These are phyloP conservation scores for Drosophila macrothrix DNA, from an alignment of 2,888 invertebrate species.

Conservation along the genomic window DNA sequence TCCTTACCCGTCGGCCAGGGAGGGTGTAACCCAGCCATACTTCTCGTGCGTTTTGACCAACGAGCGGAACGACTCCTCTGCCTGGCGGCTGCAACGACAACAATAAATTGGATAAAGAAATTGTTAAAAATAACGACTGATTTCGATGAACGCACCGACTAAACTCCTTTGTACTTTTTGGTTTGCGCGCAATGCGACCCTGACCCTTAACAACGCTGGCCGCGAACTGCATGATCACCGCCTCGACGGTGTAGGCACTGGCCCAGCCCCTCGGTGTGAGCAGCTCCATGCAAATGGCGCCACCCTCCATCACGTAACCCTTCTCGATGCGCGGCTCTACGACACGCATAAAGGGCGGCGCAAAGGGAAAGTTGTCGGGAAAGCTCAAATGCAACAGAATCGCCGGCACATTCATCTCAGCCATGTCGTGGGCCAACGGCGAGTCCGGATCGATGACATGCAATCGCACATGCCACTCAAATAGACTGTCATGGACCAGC, in stretches of 20 bases:
- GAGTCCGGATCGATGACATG: conserved; percentile 94
- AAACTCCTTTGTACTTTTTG: conserved; percentile 92
- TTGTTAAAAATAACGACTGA: not conserved
- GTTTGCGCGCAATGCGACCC: conserved; percentile 92
- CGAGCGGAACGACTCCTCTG: conserved; percentile 95
- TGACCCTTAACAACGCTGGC: conserved; percentile 95
- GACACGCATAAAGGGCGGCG: conserved; percentile 93
- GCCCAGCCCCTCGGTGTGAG: conserved; percentile 95
- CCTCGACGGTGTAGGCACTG: conserved; percentile 87
- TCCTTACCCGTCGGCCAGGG: conserved; percentile 92
- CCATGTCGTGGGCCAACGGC: conserved; percentile 92
- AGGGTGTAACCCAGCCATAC: conserved; percentile 96
- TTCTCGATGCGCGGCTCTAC: conserved; percentile 93
- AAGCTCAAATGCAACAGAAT: conserved; percentile 93
- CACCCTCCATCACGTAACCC: conserved; percentile 96
- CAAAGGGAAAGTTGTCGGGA: conserved; percentile 95
- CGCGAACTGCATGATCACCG: conserved; percentile 95
- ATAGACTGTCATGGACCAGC: conserved; percentile 93
- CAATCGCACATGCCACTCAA: conserved; percentile 94
- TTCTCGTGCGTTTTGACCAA: conserved; percentile 96
- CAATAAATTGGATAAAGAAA: not conserved
- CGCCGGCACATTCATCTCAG: conserved; percentile 90
- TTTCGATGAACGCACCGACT: conserved; percentile 85
- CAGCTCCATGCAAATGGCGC: conserved; percentile 95
- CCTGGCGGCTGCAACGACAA: conserved; percentile 87